phyloP scores from a whole-genome alignment of 37 sponge, comb jelly and placozoan species.

The Mnemiopsis leidyi region DNA sequence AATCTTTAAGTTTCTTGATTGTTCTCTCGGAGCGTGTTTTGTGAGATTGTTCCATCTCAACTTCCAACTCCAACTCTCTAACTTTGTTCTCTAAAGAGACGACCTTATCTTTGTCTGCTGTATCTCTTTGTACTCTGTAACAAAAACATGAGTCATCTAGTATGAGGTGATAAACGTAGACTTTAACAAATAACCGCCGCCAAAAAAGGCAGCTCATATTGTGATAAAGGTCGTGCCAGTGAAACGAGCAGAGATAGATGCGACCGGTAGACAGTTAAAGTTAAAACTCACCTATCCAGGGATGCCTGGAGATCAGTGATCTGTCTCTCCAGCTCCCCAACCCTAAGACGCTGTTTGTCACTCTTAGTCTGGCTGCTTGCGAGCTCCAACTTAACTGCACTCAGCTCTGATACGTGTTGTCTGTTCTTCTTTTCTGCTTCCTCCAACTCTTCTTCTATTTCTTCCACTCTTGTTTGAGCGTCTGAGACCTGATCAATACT shows the following conservation, averaged over 20 bases:
- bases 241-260: too few relatives aligned
- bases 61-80: conserved; percentile 12
- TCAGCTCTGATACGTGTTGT: background rate
- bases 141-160: too few relatives aligned
- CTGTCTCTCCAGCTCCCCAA: conserved; percentile 35
- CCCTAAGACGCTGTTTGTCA: background rate
- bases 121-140: background rate
- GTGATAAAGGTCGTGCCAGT: too few relatives aligned
- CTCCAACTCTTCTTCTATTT: conserved; percentile 51
- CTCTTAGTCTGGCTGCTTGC: background rate
- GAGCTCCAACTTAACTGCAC: background rate
- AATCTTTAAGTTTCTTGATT: conserved; percentile 53
- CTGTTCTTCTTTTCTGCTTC: conserved; percentile 28
- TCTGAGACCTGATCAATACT: conserved; percentile 39
- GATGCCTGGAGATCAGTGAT: background rate
- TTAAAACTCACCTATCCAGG: conserved; percentile 26
- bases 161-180: too few relatives aligned
- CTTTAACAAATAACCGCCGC: too few relatives aligned
- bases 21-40: conserved; percentile 22
- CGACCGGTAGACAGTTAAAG: too few relatives aligned
- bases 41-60: conserved; percentile 37
- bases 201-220: too few relatives aligned
- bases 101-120: conserved; percentile 22
- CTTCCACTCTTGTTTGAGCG: background rate
- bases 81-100: conserved; percentile 2